Evolutionary conservation across 2,797 vertebrate genomes (phyloP), one percentile per base, ranked within the genome.

Genomic region (Chelon auratus): DNA sequence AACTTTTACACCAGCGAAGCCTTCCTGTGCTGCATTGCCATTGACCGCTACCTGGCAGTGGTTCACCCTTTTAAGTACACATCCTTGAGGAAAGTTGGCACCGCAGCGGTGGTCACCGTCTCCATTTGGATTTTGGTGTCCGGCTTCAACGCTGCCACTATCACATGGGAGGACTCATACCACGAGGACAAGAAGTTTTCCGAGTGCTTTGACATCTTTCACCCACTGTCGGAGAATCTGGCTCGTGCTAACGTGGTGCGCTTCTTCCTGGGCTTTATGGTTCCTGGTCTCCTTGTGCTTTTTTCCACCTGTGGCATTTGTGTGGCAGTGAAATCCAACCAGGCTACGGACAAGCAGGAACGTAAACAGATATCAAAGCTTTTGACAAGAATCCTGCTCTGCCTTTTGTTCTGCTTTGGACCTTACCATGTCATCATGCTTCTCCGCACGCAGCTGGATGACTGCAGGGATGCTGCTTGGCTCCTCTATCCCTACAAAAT

Each of bases 1-100:
- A 97, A 98, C 84, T 96, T 96, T 30, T 97, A 97, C 88, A 95
- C 93, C 74, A 97, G 96, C 2, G 92, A 95, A 0, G 93, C 92
- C 0, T 92, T 97, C 63, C 95, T 98, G 51, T 95, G 96, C 83
- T 97, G 96, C 90, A 96, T 97, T 4, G 95, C 97, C 0, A 0
- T 97, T 0, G 92, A 97, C 72, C 94, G 97, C 12, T 97, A 96
- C 67, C 63, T 98, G 54, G 97, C 96, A 0, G 93, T 98, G 51
- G 96, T 96, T 82, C 88, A 97, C 59, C 97, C 96, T 0, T 37
- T 98, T 2, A 94, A 75, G 83, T 95, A 93, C 60, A 81, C 76
- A 2, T 83, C 72, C 17, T 59, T 96, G 15, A 93, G 95, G 67
- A 96, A 93, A 9, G 89, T 94, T 56, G 89, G 70, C 59, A 93